Evolutionary conservation across 2,113 vertebrate genomes (phyloP).

Genomic region (Neogobius melanostomus): DNA sequence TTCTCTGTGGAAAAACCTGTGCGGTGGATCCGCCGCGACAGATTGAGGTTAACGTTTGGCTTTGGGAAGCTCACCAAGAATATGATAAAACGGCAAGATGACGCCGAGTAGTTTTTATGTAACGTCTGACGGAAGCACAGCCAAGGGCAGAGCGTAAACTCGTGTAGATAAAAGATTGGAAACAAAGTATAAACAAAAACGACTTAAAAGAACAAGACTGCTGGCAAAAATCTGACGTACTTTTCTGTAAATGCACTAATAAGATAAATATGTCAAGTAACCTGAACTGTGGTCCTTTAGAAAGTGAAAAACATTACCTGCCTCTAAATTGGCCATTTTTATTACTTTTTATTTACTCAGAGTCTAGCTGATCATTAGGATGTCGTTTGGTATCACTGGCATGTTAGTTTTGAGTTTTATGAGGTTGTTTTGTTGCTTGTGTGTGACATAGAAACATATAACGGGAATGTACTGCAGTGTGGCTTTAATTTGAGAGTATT

Average conservation of each 20-base stretch:
- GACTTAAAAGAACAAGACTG: background rate
- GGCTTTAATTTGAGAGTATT: too few relatives aligned
- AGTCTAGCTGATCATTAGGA: too few relatives aligned
- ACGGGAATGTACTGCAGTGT: too few relatives aligned
- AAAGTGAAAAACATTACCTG: too few relatives aligned
- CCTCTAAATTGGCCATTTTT: too few relatives aligned
- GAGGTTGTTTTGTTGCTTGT: too few relatives aligned
- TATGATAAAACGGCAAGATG: conserved; percentile 17
- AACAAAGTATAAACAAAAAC: background rate
- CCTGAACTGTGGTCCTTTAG: too few relatives aligned
- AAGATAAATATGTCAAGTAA: background rate
- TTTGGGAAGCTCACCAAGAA: conserved; percentile 41
- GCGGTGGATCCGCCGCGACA: conserved; percentile 48
- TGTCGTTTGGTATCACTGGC: too few relatives aligned
- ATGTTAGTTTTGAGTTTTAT: too few relatives aligned
- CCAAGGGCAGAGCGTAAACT: background rate
- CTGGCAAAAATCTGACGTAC: background rate
- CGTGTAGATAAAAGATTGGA: background rate
- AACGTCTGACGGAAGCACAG: background rate
- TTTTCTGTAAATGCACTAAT: background rate
- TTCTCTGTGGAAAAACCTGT: conserved; percentile 44
- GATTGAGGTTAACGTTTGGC: conserved; percentile 58
- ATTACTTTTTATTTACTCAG: too few relatives aligned
- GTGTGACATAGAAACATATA: too few relatives aligned
- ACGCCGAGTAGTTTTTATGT: conserved; percentile 4